Evolutionary conservation across 1,140 invertebrate genomes (phyloP).

Genomic region (Solen grandis): DNA sequence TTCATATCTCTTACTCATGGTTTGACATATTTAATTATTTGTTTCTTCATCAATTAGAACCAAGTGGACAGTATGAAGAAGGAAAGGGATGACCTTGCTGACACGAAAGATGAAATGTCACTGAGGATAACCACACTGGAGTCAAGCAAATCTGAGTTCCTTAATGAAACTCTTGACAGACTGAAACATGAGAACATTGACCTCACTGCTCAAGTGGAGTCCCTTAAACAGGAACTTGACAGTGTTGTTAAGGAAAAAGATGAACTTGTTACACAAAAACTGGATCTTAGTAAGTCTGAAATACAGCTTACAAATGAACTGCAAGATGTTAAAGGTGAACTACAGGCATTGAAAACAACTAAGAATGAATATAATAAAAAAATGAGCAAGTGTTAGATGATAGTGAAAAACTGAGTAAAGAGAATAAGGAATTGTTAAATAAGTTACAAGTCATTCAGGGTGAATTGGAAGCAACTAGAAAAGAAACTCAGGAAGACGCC

Average conservation of each 20-base stretch:
- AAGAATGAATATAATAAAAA: constrained; percentile 55
- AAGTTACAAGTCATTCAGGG: constrained; percentile 59
- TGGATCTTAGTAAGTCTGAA: constrained; percentile 65
- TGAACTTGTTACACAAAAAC: constrained; percentile 69
- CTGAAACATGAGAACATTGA: constrained; percentile 70
- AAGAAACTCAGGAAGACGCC: constrained; percentile 63
- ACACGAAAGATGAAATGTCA: constrained; percentile 22
- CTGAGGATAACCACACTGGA: constrained; percentile 8
- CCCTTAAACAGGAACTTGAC: constrained; percentile 67
- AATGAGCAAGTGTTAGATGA: constrained; percentile 61
- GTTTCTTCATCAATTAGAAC: no score
- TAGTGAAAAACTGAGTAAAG: constrained; percentile 66
- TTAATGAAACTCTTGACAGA: constrained; percentile 69
- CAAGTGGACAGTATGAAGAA: constrained; percentile 53
- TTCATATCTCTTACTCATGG: no score
- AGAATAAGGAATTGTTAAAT: constrained; percentile 72
- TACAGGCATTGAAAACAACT: constrained; percentile 47
- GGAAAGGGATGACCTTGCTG: constrained; percentile 44
- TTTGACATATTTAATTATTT: no score
- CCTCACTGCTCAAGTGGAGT: constrained; percentile 68
- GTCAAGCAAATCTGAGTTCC: background rate
- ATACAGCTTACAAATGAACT: constrained; percentile 67
- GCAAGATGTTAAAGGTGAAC: constrained; percentile 63
- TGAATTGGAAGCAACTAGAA: constrained; percentile 58
- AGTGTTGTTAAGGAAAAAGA: constrained; percentile 67